These are phyloP conservation scores for Psittacara wagleri DNA, from an alignment of 2,113 vertebrate genomes.

Conservation along the genomic window DNA sequence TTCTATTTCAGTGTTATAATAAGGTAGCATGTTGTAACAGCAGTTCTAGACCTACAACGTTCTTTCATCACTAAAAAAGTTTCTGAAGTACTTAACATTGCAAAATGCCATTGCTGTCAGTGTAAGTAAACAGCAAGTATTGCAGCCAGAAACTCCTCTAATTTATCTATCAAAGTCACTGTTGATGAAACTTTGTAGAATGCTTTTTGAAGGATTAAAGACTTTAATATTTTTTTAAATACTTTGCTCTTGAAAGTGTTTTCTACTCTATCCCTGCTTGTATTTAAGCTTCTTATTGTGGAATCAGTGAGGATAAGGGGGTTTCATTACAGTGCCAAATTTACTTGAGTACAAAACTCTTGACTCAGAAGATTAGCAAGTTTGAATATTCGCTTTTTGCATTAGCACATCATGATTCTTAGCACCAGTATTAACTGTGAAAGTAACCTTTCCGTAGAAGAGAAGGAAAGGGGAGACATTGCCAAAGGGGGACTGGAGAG, in stretches of 20 bases:
- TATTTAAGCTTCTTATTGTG: conserved; percentile 31
- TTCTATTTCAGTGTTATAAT: background rate
- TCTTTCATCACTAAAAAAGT: background rate
- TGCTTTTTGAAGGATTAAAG: background rate
- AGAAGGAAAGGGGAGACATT: background rate
- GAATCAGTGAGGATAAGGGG: conserved; percentile 20
- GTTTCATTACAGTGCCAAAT: background rate
- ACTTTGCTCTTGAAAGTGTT: conserved; percentile 14
- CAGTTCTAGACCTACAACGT: background rate
- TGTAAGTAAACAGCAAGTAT: background rate
- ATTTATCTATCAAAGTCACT: conserved; percentile 25
- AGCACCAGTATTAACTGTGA: background rate
- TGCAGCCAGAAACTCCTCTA: background rate
- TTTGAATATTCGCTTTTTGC: background rate
- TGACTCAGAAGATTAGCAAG: conserved; percentile 6
- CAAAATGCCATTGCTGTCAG: background rate
- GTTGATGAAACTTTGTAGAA: conserved; percentile 13
- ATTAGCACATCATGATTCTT: background rate
- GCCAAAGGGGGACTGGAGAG: background rate
- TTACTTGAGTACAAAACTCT: background rate
- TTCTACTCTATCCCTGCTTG: background rate
- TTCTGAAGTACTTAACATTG: background rate
- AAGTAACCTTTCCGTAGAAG: background rate
- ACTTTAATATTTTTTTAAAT: background rate
- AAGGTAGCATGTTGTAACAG: background rate